Conservation (phyloP, 2,113 vertebrate genomes). For the Onychostruthus taczanowskii region DNA sequence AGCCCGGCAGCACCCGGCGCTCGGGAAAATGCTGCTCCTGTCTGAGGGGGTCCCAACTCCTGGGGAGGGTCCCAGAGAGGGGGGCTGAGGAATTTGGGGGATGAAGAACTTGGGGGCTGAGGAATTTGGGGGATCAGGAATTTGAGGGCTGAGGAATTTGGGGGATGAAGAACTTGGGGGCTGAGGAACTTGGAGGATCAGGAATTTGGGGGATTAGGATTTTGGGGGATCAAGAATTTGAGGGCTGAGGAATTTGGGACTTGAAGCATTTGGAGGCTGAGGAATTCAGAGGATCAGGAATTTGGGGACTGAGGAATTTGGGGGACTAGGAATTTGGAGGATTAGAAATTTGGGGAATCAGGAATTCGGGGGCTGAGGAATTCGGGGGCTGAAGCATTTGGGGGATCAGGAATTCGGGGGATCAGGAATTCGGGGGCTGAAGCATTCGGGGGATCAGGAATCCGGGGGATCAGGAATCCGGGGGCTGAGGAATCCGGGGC, state of each 20-base stretch:
- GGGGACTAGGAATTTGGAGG: background rate
- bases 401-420: too few relatives aligned
- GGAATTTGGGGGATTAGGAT: background rate
- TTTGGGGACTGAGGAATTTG: too few relatives aligned
- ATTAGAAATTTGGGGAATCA: background rate
- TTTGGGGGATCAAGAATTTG: too few relatives aligned
- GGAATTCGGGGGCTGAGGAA: too few relatives aligned
- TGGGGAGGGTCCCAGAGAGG: too few relatives aligned
- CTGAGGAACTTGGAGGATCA: background rate
- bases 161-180: background rate
- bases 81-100: background rate
- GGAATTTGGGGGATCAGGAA: background rate
- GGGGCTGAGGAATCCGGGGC: background rate
- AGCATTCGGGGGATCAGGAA: background rate
- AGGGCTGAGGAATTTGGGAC: background rate
- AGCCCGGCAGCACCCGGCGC: background rate
- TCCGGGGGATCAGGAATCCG: background rate
- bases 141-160: background rate
- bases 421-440: accelerated
- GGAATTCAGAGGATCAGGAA: background rate
- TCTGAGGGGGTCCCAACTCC: background rate
- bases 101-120: too few relatives aligned
- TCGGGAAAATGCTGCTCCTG: background rate
- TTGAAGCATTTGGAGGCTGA: background rate
- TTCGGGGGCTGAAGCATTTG: background rate